A percentile compares a stretch with the other conserved stretches of the same genome.
phyloP scores from a whole-genome alignment of 2,797 vertebrate genomes.

The Lophius americanus region DNA sequence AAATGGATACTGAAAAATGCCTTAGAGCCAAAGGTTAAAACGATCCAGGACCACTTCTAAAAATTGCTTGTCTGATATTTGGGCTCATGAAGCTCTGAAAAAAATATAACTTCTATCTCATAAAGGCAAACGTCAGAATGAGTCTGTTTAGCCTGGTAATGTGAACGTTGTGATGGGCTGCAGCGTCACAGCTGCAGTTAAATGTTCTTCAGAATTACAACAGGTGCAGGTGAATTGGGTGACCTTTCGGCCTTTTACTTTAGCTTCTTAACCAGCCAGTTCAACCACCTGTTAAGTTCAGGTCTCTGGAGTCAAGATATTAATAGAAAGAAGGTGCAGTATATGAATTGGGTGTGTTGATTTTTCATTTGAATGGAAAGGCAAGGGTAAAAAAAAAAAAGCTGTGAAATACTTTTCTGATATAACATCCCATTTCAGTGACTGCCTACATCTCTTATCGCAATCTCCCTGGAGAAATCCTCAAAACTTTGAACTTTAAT shows the following conservation, averaged over 20 bases:
- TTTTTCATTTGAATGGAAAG: slow-evolving; percentile 1
- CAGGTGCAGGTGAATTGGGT: slow-evolving; percentile 63
- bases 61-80: too few species aligned
- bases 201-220: slow-evolving; percentile 47
- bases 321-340: slow-evolving; percentile 38
- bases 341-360: slow-evolving; percentile 9
- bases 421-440: slow-evolving; percentile 1
- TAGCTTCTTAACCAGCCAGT: slow-evolving; percentile 33
- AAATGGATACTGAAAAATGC: too few species aligned
- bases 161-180: slow-evolving; percentile 9
- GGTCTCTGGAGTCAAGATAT: slow-evolving; percentile 31
- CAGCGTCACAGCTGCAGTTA: slow-evolving; percentile 56
- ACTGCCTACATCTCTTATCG: background rate
- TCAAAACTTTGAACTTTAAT: slow-evolving; percentile 27
- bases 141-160: too few species aligned
- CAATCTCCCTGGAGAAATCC: slow-evolving; percentile 32
- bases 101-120: too few species aligned
- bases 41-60: too few species aligned
- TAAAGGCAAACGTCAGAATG: too few species aligned
- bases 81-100: too few species aligned
- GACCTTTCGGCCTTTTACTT: slow-evolving; percentile 62
- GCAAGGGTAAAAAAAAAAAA: background rate
- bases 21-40: too few species aligned
- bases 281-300: slow-evolving; percentile 63
- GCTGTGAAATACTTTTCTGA: background rate